Percentiles rank a stretch among this genome's conserved stretches.
Evolutionary conservation across 1,140 invertebrate genomes (phyloP).

Genomic region (Papilio polytes): DNA sequence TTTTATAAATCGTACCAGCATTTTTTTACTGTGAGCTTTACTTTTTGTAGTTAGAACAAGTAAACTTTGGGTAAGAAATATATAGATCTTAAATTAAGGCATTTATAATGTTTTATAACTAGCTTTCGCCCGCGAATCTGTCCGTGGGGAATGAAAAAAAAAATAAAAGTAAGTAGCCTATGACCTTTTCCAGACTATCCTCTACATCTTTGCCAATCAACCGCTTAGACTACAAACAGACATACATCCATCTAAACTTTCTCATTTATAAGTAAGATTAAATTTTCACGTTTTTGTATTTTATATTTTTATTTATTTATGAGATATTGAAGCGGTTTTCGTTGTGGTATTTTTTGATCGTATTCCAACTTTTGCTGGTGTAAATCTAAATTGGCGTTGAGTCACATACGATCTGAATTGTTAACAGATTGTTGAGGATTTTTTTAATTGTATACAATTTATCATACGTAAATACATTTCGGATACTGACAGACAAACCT

Average conservation of each 20-base stretch:
- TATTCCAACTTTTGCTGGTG: not conserved
- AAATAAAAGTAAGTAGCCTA: no score
- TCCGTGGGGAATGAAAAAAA: no score
- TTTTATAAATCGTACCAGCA: slow-evolving; percentile 11
- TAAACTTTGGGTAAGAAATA: not conserved
- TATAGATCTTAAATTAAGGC: not conserved
- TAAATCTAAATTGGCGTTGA: slow-evolving; percentile 19
- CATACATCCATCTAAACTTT: no score
- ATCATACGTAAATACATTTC: not conserved
- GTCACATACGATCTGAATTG: not conserved
- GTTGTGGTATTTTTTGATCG: slow-evolving; percentile 14
- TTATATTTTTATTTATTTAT: not conserved
- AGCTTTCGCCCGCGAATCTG: not conserved
- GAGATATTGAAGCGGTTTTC: not conserved
- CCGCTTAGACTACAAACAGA: no score
- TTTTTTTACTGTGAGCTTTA: not conserved
- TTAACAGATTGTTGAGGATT: not conserved
- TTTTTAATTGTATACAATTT: not conserved
- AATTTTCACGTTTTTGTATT: no score
- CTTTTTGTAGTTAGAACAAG: not conserved
- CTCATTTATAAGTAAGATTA: no score
- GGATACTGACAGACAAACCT: no score
- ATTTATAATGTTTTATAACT: no score
- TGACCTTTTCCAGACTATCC: no score
- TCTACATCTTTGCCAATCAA: no score